Evolutionary conservation across 2,113 vertebrate species (phyloP), one percentile per base, ranked within the genome.

Genomic region (Oxyruncus cristatus): DNA sequence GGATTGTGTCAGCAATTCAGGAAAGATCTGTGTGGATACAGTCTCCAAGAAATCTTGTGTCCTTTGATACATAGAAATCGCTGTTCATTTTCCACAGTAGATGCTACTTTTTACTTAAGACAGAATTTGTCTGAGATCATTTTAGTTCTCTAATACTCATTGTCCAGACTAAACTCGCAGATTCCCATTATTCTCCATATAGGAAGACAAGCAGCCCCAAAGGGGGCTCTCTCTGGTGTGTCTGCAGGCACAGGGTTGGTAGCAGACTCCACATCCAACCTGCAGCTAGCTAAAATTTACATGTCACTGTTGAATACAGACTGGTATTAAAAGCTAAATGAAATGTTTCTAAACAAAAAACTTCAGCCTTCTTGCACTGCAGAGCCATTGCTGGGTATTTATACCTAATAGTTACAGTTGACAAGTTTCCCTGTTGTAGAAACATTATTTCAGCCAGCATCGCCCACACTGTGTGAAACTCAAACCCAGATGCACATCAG

Each of bases 141-240:
- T 86, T 52, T 35, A 53, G 30, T 35, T 93, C 46, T 77, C 30
- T n/a, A n/a, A 24, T 3, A 4, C 26, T 58, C 1, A 0, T 30
- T 61, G 22, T 47, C 22, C 53, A 52, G 22, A 15, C 44, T 13
- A 18, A 80, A 27, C 30, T 68, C 2, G 0, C n/a, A 70, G 37
- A 14, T 5, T 18, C 71, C 16, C 0, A 0, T 42, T 37, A 23
- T 5, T 5, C 37, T 33, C 8, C 1, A 14, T 2, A 14, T 8
- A 53, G 44, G 66, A 56, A 28, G 41, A 58, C 2, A 13, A 61
- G 35, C 18, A 49, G 15, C 32, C 62, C 67, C 41, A 62, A 63
- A 44, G 53, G 9, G 32, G 3, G 3, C 42, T 55, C 42, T 27
- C 0, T 0, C 33, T n/a, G 33, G 9, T 58, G 1, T 0, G 0